Evolutionary conservation across 53 echinoderm and acorn worm species (phyloP), one percentile per base, ranked within the genome.

Genomic region (Glandiceps talaboti): DNA sequence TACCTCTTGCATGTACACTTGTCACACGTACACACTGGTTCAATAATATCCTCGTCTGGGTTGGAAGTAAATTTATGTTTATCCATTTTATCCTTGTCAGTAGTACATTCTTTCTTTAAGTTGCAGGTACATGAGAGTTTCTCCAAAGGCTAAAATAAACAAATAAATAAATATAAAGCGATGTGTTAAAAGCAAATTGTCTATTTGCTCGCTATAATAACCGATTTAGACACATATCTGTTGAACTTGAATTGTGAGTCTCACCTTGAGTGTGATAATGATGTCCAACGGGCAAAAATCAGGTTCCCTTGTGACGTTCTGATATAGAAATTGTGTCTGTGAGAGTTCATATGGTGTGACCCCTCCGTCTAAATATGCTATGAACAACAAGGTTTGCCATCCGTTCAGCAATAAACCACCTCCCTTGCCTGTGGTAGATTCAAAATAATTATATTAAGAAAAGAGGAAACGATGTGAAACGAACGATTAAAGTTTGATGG

Each of bases 321-420:
- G 91, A 84, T 81, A 94, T 73, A 91, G 80, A 27, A 94, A 87
- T 80, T 94, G 94, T 0, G 88, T 88, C 31, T 88, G 88, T 0
- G 80, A 81, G 1, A 29, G 74, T 74, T 74, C 75, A 75, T 1
- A 74, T 30, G 74, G 30, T 79, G 33, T 30, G 30, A 64, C 64
- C 6, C 64, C 64, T 31, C 87, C 87, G 31, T 79, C 79, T 29
- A 87, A 79, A 77, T 87, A 87, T 0, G 87, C 87, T 1, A 87
- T 74, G 31, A 89, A 74, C 10, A 89, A 74, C 25, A 82, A 32
- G n/a, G 81, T 80, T 74, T 83, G 83, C 82, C 87, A 88, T 28
- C 91, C 89, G 80, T 89, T 89, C 64, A 82, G 32, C 26, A 31
- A 75, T 6, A 6, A 12, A 45, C 64, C 64, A 20, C 20, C 64